phyloP scores from a whole-genome alignment of 1,140 invertebrate species.

The Nixonia krombeini region DNA sequence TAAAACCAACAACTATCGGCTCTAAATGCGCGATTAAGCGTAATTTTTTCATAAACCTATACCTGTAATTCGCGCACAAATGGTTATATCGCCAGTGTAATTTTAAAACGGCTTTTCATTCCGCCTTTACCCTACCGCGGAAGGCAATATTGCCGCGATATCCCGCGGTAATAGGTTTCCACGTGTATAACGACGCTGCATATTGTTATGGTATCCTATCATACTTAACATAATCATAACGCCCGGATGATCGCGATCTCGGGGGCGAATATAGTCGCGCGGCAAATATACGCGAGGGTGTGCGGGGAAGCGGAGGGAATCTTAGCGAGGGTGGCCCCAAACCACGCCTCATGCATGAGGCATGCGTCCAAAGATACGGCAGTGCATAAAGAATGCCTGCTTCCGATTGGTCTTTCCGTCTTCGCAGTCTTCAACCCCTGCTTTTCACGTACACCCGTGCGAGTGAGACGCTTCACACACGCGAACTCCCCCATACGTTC shows the following conservation, averaged over 20 bases:
- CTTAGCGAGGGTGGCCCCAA: constrained; percentile 54
- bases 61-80: background rate
- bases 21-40: constrained; percentile 13
- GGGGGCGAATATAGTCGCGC: constrained; percentile 21
- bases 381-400: constrained; percentile 66
- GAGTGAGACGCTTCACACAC: constrained; percentile 28
- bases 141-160: constrained; percentile 40
- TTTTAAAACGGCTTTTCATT: constrained; percentile 29
- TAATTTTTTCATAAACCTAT: constrained; percentile 17
- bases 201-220: constrained; percentile 42
- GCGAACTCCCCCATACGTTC: constrained; percentile 5
- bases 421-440: constrained; percentile 48
- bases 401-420: constrained; percentile 69
- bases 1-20: constrained; percentile 11
- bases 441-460: constrained; percentile 38
- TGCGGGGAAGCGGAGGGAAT: constrained; percentile 25
- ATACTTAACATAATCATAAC: constrained; percentile 50
- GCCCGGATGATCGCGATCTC: constrained; percentile 44
- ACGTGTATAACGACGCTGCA: constrained; percentile 26
- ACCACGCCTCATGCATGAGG: constrained; percentile 67
- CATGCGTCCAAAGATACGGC: constrained; percentile 58
- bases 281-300: constrained; percentile 32
- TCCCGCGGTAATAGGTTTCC: constrained; percentile 36
- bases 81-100: background rate
- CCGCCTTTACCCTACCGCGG: background rate